Evolutionary conservation across 2,113 vertebrate species (phyloP).

Genomic region (Triplophysa rosa): DNA sequence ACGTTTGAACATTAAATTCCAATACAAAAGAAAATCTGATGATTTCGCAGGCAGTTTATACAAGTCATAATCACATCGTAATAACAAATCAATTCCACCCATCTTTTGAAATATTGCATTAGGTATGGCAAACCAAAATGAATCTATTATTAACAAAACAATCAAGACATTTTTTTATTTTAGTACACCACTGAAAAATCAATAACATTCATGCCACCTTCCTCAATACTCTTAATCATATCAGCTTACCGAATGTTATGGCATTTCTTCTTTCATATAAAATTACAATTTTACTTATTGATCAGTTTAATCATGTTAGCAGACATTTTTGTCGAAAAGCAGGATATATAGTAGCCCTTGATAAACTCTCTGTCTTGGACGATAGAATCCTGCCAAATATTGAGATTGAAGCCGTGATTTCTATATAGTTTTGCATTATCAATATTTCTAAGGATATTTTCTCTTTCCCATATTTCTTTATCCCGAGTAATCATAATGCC

Average conservation of each 20-base stretch:
- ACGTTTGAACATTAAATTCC: conserved; percentile 2
- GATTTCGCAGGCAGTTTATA: neutral
- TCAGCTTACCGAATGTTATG: neutral
- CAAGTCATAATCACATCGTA: neutral
- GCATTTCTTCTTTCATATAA: conserved; percentile 1
- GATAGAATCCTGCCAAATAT: neutral
- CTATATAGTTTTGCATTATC: neutral
- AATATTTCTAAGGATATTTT: neutral
- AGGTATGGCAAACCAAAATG: neutral
- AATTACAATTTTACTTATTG: neutral
- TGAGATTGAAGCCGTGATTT: neutral
- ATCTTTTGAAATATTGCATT: neutral
- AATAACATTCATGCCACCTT: neutral
- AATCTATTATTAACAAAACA: neutral
- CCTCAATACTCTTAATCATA: neutral
- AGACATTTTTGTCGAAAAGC: neutral
- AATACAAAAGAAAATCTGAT: neutral
- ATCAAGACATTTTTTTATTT: too few relatives aligned
- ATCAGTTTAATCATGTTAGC: neutral
- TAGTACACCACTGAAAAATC: neutral
- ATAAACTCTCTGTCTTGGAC: neutral
- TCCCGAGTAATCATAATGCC: too few relatives aligned
- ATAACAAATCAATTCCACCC: neutral
- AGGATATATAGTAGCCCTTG: neutral
- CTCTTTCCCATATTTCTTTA: neutral